phyloP scores from a whole-genome alignment of 2,888 invertebrate species.

The Trissonchulus latispiculum region DNA sequence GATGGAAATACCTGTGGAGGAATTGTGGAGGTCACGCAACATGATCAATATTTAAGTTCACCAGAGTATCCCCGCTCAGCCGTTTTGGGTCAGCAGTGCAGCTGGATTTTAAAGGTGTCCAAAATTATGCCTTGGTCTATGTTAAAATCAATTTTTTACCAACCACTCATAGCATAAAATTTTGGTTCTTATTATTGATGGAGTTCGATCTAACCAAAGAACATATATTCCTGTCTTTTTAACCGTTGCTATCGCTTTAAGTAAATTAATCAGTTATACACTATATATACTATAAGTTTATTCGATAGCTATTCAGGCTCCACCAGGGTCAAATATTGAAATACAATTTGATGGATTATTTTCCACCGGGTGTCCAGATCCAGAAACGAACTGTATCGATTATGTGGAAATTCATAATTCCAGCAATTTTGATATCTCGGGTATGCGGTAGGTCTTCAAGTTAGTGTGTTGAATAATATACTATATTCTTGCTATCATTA shows the following conservation, averaged over 20 bases:
- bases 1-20: not conserved
- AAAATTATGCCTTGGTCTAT: too few relatives aligned
- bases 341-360: not conserved
- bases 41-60: not conserved
- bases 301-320: not conserved
- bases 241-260: too few relatives aligned
- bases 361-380: not conserved
- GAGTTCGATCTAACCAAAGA: too few relatives aligned
- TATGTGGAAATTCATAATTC: not conserved
- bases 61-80: not conserved
- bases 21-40: not conserved
- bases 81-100: not conserved
- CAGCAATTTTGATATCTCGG: not conserved
- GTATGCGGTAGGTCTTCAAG: not conserved
- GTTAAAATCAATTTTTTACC: too few relatives aligned
- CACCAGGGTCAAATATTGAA: not conserved
- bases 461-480: too few relatives aligned
- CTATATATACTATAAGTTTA: not conserved
- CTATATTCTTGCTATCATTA: too few relatives aligned
- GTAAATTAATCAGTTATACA: not conserved
- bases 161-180: too few relatives aligned
- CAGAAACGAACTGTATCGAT: not conserved
- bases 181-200: too few relatives aligned
- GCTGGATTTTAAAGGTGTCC: not conserved
- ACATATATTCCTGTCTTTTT: too few relatives aligned